phyloP scores from a whole-genome alignment of 2,797 vertebrate species.

The Aeoliscus strigatus region DNA sequence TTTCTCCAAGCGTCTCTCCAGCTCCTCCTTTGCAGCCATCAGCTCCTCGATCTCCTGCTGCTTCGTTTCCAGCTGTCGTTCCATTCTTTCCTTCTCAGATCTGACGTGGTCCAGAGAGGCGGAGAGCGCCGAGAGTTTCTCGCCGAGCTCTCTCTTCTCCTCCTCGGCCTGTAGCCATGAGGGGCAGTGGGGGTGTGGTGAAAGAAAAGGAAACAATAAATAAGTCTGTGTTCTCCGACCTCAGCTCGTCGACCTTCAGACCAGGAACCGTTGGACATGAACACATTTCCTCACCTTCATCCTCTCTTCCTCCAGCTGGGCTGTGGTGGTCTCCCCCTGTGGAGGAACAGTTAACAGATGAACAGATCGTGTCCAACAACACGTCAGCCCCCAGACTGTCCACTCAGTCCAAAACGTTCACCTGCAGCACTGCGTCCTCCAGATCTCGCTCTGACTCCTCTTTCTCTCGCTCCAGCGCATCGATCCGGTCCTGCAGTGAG shows the following conservation, averaged over 20 bases:
- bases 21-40: conserved; percentile 72
- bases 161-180: conserved; percentile 46
- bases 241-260: too few relatives aligned
- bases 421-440: conserved; percentile 81
- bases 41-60: conserved; percentile 74
- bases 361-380: too few relatives aligned
- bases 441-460: conserved; percentile 81
- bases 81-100: conserved; percentile 74
- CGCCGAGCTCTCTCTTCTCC: conserved; percentile 61
- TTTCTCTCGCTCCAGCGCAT: conserved; percentile 82
- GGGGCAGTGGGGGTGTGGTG: background rate
- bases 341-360: background rate
- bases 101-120: conserved; percentile 57
- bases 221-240: too few relatives aligned
- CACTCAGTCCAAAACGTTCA: too few relatives aligned
- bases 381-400: too few relatives aligned
- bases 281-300: too few relatives aligned
- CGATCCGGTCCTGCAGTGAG: conserved; percentile 79
- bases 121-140: conserved; percentile 61
- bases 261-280: too few relatives aligned
- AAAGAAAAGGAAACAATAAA: background rate
- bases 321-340: conserved; percentile 75
- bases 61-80: conserved; percentile 67
- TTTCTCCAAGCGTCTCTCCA: conserved; percentile 68
- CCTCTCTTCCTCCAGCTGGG: conserved; percentile 77